A percentile compares a stretch with the other conserved stretches of the same genome.
These are phyloP conservation scores for Pherbina coryleti DNA, from an alignment of 2,888 invertebrate genomes.

Conservation along the genomic window DNA sequence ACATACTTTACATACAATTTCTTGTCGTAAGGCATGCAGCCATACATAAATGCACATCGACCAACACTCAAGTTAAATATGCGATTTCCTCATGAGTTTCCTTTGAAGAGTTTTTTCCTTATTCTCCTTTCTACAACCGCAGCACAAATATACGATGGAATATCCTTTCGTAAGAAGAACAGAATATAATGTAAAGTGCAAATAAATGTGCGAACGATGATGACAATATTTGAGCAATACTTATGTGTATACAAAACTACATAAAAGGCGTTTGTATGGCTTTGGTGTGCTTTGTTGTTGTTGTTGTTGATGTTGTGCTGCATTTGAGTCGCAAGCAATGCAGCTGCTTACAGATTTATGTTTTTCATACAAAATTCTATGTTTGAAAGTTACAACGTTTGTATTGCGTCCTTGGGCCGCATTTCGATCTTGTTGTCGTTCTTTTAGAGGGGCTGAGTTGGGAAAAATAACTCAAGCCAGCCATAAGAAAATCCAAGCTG, in stretches of 20 bases:
- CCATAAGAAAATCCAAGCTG: not conserved
- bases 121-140: not conserved
- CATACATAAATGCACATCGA: conserved; percentile 48
- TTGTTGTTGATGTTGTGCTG: not conserved
- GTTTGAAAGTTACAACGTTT: too few species aligned
- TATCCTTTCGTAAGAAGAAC: conserved; percentile 43
- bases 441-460: too few species aligned
- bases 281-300: not conserved
- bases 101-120: conserved; percentile 21
- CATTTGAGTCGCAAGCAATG: too few species aligned
- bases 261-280: not conserved
- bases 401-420: too few species aligned
- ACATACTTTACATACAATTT: too few species aligned
- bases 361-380: too few species aligned
- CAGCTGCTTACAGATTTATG: too few species aligned
- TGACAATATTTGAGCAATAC: conserved; percentile 1
- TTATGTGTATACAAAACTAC: not conserved
- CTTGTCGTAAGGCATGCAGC: not conserved
- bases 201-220: conserved; percentile 54
- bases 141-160: not conserved
- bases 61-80: conserved; percentile 55
- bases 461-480: not conserved
- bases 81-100: conserved; percentile 35
- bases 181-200: conserved; percentile 56
- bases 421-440: too few species aligned